These are phyloP conservation scores for Dendrolimus pini DNA, from an alignment of 2,888 invertebrate genomes.

Conservation along the genomic window DNA sequence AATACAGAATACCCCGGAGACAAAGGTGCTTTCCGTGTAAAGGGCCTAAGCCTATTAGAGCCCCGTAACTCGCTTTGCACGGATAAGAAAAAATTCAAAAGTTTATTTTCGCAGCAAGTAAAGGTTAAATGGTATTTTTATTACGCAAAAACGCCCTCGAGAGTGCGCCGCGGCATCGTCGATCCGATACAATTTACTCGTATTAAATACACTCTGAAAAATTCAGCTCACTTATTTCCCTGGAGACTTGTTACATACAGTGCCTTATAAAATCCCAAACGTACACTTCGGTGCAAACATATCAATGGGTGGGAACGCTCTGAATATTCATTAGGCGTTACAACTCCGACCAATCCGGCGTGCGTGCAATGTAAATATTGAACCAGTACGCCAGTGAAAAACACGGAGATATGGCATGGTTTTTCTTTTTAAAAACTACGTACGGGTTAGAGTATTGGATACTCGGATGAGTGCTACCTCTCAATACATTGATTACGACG, in stretches of 20 bases:
- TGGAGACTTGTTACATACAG: slow-evolving; percentile 27
- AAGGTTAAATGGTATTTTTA: slow-evolving; percentile 3
- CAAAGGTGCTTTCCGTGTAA: not conserved
- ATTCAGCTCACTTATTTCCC: slow-evolving; percentile 23
- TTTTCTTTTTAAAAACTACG: slow-evolving; percentile 26
- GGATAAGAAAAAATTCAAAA: not conserved
- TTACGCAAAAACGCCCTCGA: slow-evolving; percentile 3
- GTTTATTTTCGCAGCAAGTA: not conserved
- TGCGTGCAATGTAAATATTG: slow-evolving; percentile 41
- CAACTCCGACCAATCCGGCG: slow-evolving; percentile 29
- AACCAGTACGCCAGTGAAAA: slow-evolving; percentile 23
- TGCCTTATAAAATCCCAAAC: slow-evolving; percentile 33
- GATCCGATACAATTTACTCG: slow-evolving; percentile 19
- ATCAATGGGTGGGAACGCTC: slow-evolving; percentile 1
- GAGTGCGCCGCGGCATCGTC: slow-evolving; percentile 2
- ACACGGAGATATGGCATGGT: slow-evolving; percentile 16
- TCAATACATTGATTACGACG: slow-evolving; percentile 40
- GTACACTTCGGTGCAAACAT: slow-evolving; percentile 13
- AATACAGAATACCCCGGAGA: not conserved
- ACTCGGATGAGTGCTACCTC: slow-evolving; percentile 29
- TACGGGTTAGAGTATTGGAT: slow-evolving; percentile 19
- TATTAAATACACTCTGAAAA: slow-evolving; percentile 21
- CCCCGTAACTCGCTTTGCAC: not conserved
- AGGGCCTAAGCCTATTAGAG: not conserved
- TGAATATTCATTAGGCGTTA: slow-evolving; percentile 16